These are phyloP conservation scores for Ladona fulva DNA, from an alignment of 1,140 invertebrate species.

Conservation along the genomic window DNA sequence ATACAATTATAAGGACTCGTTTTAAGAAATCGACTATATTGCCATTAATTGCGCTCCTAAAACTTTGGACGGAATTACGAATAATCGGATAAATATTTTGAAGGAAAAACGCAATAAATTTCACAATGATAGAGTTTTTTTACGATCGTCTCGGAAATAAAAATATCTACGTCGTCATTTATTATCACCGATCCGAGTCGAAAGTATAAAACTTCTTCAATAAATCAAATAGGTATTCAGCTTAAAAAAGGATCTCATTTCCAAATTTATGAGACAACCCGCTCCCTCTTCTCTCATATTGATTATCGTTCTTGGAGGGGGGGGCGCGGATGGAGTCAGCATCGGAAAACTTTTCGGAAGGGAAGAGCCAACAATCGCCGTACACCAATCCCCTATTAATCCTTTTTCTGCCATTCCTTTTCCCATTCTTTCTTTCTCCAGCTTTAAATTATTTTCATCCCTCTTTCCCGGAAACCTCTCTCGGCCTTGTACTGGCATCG, in stretches of 20 bases:
- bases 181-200: background rate
- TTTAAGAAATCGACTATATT: too few relatives aligned
- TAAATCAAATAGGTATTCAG: constrained; percentile 1
- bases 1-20: too few relatives aligned
- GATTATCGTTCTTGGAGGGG: background rate
- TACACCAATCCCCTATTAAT: constrained; percentile 6
- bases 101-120: background rate
- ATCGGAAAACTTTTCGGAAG: background rate
- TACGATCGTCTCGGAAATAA: background rate
- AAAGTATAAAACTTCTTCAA: background rate
- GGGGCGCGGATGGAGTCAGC: background rate
- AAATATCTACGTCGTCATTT: background rate
- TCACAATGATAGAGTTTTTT: background rate
- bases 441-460: background rate
- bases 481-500: background rate
- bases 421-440: background rate
- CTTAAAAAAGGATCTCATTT: background rate
- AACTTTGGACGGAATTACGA: background rate
- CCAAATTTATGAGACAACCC: background rate
- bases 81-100: background rate
- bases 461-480: background rate
- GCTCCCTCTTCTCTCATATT: background rate
- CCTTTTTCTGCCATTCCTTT: background rate
- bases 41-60: too few relatives aligned
- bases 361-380: background rate